Conservation (phyloP, 2,797 vertebrate species). For the Chrosomus eos region DNA sequence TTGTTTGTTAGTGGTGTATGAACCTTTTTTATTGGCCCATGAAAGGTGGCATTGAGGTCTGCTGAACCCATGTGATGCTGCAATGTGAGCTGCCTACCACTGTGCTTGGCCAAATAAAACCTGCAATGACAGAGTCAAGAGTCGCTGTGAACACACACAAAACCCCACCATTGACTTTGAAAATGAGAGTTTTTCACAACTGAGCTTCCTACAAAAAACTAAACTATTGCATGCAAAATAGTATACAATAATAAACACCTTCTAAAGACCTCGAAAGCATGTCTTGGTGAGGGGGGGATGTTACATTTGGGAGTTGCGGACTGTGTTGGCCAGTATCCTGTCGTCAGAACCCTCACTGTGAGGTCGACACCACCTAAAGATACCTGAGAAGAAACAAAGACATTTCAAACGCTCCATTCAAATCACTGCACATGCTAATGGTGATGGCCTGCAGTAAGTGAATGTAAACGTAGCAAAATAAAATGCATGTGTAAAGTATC, state of each 20-base stretch:
- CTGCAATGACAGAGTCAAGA: conserved; percentile 67
- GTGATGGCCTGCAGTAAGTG: not conserved
- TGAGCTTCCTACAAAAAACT: not conserved
- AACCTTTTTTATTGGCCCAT: conserved; percentile 98
- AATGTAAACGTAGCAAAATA: not conserved
- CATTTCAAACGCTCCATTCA: not conserved
- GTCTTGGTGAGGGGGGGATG: conserved; percentile 96
- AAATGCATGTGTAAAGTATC: not conserved
- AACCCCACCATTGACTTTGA: not conserved
- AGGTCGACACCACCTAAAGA: conserved; percentile 97
- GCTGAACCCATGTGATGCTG: conserved; percentile 99
- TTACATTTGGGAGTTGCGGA: conserved; percentile 99
- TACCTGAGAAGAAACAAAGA: conserved; percentile 74
- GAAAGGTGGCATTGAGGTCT: conserved; percentile 98
- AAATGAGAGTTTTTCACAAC: not conserved
- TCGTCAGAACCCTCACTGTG: conserved; percentile 96
- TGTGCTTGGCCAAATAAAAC: conserved; percentile 99
- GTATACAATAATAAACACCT: conserved; percentile 78
- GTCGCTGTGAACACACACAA: conserved; percentile 22
- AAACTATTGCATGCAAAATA: not conserved
- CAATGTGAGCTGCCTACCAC: conserved; percentile 96
- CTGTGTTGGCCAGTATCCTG: conserved; percentile 99
- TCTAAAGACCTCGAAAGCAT: conserved; percentile 99
- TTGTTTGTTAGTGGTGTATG: not conserved
- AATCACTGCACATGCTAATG: not conserved